Base-by-base conservation (phyloP, 2,113 vertebrate genomes). In the Mohoua ochrocephala region DNA sequence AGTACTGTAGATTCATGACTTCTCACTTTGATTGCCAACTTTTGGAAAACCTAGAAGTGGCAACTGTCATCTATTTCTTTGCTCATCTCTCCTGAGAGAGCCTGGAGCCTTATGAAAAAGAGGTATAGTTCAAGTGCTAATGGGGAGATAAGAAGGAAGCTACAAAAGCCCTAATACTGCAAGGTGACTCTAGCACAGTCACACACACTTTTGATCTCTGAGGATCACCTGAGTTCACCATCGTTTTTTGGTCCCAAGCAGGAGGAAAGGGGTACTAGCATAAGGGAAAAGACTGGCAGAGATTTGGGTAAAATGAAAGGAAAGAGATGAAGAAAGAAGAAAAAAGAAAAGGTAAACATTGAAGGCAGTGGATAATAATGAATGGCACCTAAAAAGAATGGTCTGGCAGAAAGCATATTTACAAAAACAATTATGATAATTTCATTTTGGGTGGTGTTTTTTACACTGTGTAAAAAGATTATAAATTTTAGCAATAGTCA, bases 21-120 rank as follows among this genome's bases (percentile, higher is more conserved):
- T 97, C 94, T 96, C 91, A 71, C 84, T 96, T 97, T 94, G 96
- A 94, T 96, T 96, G 87, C 84, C 92, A 82, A 63, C 91, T 96
- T 89, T 95, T 95, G 59, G 74, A 86, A 93, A 96, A 84, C 78
- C 83, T 75, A 75, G 31, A 88, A 94, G 65, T 91, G 86, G 70
- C 60, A 71, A 82, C 80, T 96, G 84, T 89, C 74, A 67, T 93
- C 91, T 95, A 24, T 78, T 94, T 86, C 69, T 88, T 78, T 85
- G 87, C 68, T 79, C 90, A 24, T 86, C 28, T 93, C 60, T 91
- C 75, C 59, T 44, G 64, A 63, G 82, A 87, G 56, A 78, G 88
- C 50, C 68, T 92, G 86, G 90, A 92, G 77, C 90, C 74, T 88
- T 84, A 47, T 79, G 54, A 78, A 61, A 94, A 83, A 92, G 92